Evolutionary conservation across 2,797 vertebrate species (phyloP), one percentile per base, ranked within the genome.

Genomic region (Sebastes melanostomus): DNA sequence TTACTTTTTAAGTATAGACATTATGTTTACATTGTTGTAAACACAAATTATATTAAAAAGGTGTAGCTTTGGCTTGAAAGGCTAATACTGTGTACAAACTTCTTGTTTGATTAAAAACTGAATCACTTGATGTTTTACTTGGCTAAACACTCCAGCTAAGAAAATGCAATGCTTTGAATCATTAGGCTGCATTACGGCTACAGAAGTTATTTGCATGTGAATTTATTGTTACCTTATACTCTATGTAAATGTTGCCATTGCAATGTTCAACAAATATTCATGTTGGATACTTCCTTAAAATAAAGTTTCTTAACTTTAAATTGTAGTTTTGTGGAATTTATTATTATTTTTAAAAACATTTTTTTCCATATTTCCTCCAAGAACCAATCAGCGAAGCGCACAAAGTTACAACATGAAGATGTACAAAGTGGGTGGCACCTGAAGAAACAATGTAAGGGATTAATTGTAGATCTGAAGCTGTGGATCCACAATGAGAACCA

Each of bases 1-100:
- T 75, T 77, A 89, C 75, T 82, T 73, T 13, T 80, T 79, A 77
- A 83, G 77, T 78, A 67, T 55, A 18, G 68, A 80, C 29, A 66
- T 80, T 60, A 77, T 86, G 89, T 91, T 92, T 88, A 89, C 89
- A 5, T 89, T 87, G 4, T 90, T 32, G 88, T 89, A 78, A 88
- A 92, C 86, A 80, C 38, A 78, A 11, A 16, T 7, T 32, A 2
- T 66, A 18, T 81, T 2, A 46, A 69, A 63, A 78, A 66, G 36
- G 22, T 81, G 34, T 18, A 36, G 77, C 82, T 81, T 76, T 20
- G 4, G 36, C 20, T 38, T 52, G 20, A 25, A 34, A 8, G 6
- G 29, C 10, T 61, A 30, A 18, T n/a, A 63, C 12, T 20, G 38
- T 56, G 65, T 30, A 55, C 27, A 50, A 75, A 71, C 38, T 30